A percentile compares a stretch with the other conserved stretches of the same genome.
Conservation (phyloP, 2,113 vertebrate species). For the Saguinus imperator region DNA sequence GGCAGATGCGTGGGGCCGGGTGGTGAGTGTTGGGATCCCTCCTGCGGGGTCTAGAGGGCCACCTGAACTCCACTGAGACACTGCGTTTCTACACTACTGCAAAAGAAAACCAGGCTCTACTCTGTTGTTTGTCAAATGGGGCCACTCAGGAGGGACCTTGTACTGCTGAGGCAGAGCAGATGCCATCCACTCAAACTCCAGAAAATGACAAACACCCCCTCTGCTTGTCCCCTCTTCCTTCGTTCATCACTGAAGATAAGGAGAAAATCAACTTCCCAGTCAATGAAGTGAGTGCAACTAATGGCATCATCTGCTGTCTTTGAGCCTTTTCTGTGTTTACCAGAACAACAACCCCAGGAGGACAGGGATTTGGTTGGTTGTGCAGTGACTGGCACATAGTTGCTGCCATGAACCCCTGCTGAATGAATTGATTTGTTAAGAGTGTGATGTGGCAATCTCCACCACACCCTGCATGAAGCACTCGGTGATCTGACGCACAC, state of each 20-base stretch:
- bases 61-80: fast-evolving
- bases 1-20: not conserved
- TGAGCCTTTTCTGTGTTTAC: not conserved
- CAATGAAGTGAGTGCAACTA: not conserved
- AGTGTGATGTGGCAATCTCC: not conserved
- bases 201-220: not conserved
- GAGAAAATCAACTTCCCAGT: not conserved
- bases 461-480: not conserved
- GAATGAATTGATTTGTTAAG: not conserved
- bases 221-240: not conserved
- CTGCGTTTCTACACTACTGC: not conserved
- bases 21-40: not conserved
- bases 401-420: not conserved
- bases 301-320: not conserved
- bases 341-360: not conserved
- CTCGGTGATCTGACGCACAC: not conserved
- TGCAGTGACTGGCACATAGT: not conserved
- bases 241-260: not conserved
- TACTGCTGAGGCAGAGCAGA: not conserved
- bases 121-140: not conserved
- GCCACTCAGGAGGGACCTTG: not conserved
- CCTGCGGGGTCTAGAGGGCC: not conserved
- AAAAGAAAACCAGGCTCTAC: not conserved
- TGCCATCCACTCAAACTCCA: not conserved
- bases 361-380: not conserved